These are phyloP conservation scores for Aethes cnicana DNA, from an alignment of 2,888 invertebrate species.

Conservation along the genomic window DNA sequence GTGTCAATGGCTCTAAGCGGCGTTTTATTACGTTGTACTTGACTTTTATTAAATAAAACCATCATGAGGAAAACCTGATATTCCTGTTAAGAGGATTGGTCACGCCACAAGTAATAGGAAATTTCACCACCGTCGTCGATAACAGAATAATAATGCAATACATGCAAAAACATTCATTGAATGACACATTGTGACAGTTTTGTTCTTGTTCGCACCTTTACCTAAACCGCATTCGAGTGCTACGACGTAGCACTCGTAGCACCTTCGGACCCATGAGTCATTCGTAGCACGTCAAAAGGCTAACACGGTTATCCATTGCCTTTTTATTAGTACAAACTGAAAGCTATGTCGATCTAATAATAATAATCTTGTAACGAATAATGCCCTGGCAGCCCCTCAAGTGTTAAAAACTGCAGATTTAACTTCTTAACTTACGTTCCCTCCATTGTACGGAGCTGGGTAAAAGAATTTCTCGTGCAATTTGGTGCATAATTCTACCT, in stretches of 20 bases:
- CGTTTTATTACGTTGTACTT: slow-evolving; percentile 24
- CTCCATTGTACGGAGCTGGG: slow-evolving; percentile 56
- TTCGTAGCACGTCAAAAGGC: neutral
- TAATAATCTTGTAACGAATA: neutral
- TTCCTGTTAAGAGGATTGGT: too few species aligned
- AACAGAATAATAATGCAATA: too few species aligned
- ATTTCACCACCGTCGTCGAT: too few species aligned
- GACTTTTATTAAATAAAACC: slow-evolving; percentile 16
- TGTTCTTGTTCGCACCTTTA: slow-evolving; percentile 8
- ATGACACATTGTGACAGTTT: too few species aligned
- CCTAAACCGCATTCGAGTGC: neutral
- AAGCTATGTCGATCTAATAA: too few species aligned
- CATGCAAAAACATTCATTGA: too few species aligned
- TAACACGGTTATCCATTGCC: neutral
- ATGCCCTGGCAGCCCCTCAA: neutral
- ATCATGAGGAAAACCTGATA: slow-evolving; percentile 11
- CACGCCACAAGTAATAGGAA: too few species aligned
- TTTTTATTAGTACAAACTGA: too few species aligned
- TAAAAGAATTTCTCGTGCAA: slow-evolving; percentile 74
- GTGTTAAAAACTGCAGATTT: slow-evolving; percentile 8
- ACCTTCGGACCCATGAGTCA: neutral
- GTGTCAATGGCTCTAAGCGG: slow-evolving; percentile 27
- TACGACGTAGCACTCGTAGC: slow-evolving; percentile 3
- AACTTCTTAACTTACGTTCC: slow-evolving; percentile 67
- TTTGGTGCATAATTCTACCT: slow-evolving; percentile 83